Conservation (phyloP, 1,140 invertebrate species). For the Varroa destructor region DNA sequence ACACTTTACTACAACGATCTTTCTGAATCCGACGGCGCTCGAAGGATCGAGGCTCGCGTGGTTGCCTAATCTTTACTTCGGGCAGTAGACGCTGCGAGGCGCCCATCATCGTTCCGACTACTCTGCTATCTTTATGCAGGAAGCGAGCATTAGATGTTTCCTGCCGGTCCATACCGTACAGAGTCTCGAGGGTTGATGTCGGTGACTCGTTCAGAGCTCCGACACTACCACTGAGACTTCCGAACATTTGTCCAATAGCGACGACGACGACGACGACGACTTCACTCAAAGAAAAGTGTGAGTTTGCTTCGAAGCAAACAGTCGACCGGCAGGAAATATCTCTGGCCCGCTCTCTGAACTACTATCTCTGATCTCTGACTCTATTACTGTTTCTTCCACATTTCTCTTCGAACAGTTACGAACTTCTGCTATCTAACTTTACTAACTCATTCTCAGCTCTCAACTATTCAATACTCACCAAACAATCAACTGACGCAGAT, state of each 20-base stretch:
- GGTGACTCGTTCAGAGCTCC: neutral
- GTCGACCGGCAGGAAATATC: too few species aligned
- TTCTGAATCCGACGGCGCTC: neutral
- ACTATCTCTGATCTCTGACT: constrained; percentile 27
- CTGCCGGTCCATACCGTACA: neutral
- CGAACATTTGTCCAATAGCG: neutral
- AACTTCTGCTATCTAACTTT: constrained; percentile 4
- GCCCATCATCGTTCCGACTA: constrained; percentile 26
- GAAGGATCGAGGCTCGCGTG: neutral
- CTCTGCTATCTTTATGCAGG: too few species aligned
- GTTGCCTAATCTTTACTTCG: constrained; percentile 16
- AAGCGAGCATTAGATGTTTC: too few species aligned
- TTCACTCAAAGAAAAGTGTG: neutral
- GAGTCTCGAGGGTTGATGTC: neutral
- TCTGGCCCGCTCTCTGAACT: too few species aligned
- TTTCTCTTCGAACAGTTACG: constrained; percentile 19
- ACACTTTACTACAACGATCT: neutral
- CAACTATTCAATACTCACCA: too few species aligned
- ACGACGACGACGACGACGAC: neutral
- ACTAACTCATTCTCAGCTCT: constrained; percentile 3
- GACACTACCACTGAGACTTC: neutral
- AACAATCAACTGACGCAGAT: too few species aligned
- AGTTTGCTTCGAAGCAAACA: too few species aligned
- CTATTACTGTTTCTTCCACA: constrained; percentile 27
- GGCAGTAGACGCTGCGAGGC: constrained; percentile 1